Evolutionary conservation across 2,888 invertebrate species (phyloP).

Genomic region (Leptopilina myrica): DNA sequence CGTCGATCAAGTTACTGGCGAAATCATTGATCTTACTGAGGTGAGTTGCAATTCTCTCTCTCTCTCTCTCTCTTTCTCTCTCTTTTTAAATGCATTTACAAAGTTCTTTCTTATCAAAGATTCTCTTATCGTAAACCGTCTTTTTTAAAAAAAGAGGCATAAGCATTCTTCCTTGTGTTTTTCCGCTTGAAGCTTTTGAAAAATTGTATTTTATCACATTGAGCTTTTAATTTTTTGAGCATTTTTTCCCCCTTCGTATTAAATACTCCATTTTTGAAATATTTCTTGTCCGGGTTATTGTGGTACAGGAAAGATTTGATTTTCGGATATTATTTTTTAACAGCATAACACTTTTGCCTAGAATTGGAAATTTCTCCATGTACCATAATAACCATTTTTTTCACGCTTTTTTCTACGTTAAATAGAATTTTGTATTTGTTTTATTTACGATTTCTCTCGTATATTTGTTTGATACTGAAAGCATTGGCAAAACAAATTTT

Average conservation of each 20-base stretch:
- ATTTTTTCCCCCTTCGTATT: too few relatives aligned
- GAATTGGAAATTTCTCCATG: too few relatives aligned
- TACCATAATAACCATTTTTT: too few relatives aligned
- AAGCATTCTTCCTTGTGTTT: slow-evolving; percentile 8
- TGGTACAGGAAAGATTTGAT: too few relatives aligned
- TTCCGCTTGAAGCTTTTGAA: slow-evolving; percentile 19
- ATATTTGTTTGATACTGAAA: background rate
- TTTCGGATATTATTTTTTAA: too few relatives aligned
- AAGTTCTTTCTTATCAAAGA: too few relatives aligned
- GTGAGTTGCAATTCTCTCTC: slow-evolving; percentile 77
- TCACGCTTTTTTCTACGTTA: too few relatives aligned
- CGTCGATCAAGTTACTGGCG: slow-evolving; percentile 90
- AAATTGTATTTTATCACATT: background rate
- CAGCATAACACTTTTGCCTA: too few relatives aligned
- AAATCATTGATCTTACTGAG: slow-evolving; percentile 90
- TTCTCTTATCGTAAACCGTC: background rate
- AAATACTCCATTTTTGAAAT: too few relatives aligned
- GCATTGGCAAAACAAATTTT: background rate
- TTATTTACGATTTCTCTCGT: background rate
- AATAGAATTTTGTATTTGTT: background rate
- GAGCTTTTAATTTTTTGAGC: background rate
- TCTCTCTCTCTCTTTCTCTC: background rate
- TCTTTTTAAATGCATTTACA: background rate
- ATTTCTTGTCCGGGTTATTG: too few relatives aligned
- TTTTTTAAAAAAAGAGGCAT: background rate